Conservation (phyloP, 2,888 invertebrate species). For the Caenorhabditis virilis region DNA sequence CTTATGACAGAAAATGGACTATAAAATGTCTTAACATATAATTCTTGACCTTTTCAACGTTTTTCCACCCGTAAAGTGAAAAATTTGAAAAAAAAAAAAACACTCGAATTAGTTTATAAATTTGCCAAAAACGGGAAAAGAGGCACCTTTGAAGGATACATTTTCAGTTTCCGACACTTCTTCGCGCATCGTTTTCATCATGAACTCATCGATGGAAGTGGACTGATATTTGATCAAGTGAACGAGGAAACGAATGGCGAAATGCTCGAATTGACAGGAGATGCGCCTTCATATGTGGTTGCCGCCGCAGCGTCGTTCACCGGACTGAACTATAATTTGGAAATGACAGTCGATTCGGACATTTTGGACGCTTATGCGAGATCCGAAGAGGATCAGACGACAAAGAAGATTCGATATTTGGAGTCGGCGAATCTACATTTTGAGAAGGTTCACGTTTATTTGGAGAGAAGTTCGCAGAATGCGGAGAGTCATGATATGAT, state of each 20-base stretch:
- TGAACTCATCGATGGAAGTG: constrained; percentile 49
- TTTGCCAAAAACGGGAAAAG: no score
- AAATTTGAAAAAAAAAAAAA: background rate
- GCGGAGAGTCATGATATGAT: no score
- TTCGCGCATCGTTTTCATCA: constrained; percentile 62
- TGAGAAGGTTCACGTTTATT: constrained; percentile 41
- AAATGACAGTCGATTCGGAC: constrained; percentile 37
- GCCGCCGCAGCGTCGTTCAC: constrained; percentile 26
- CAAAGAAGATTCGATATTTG: constrained; percentile 60
- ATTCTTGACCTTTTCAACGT: no score
- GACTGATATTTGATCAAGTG: constrained; percentile 25
- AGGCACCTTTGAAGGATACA: no score
- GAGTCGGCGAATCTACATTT: constrained; percentile 59
- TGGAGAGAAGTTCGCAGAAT: background rate
- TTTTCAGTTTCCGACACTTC: constrained; percentile 61
- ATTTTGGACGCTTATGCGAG: constrained; percentile 40
- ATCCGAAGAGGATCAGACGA: constrained; percentile 32
- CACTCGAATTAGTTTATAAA: no score
- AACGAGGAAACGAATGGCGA: background rate
- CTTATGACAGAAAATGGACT: no score
- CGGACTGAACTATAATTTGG: constrained; percentile 14
- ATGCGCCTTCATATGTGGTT: constrained; percentile 25
- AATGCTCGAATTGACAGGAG: constrained; percentile 11
- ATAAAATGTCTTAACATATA: no score
- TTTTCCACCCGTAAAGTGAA: no score